A percentile compares a stretch with the other conserved stretches of the same genome.
These are phyloP conservation scores for Dione juno DNA, from an alignment of 2,888 invertebrate genomes.

Conservation along the genomic window DNA sequence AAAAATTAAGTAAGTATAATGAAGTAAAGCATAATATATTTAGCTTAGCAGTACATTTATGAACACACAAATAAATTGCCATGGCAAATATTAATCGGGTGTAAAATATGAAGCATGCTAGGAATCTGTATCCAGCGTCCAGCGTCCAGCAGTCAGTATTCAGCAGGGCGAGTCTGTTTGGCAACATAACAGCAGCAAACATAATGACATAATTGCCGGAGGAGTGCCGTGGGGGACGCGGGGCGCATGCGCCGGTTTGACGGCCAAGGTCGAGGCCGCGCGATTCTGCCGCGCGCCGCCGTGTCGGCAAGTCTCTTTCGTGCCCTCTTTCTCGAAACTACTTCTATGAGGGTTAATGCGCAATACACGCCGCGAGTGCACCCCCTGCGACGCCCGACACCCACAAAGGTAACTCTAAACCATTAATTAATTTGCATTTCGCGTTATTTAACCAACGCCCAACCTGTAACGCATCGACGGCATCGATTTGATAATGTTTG, in stretches of 20 bases:
- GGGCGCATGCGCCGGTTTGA: constrained; percentile 82
- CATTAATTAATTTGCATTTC: constrained; percentile 31
- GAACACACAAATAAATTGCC: neutral
- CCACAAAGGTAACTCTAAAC: constrained; percentile 58
- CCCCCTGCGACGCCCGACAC: constrained; percentile 39
- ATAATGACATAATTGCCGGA: constrained; percentile 83
- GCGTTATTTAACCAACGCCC: neutral
- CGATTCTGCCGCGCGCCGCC: constrained; percentile 81
- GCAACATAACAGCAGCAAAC: constrained; percentile 71
- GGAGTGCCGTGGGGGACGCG: constrained; percentile 60
- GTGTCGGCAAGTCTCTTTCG: constrained; percentile 73
- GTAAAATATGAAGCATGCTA: constrained; percentile 42
- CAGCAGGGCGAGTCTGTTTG: constrained; percentile 69
- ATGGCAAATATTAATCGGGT: neutral
- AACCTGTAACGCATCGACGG: constrained; percentile 6
- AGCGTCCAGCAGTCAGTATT: constrained; percentile 59
- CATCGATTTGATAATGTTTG: constrained; percentile 41
- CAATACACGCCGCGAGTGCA: constrained; percentile 69
- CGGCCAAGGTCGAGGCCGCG: constrained; percentile 82
- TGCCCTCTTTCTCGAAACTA: constrained; percentile 68
- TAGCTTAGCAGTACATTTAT: neutral
- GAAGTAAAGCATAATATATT: no score
- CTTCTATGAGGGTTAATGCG: constrained; percentile 65
- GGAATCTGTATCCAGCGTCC: constrained; percentile 56
- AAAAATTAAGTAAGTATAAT: no score